These are phyloP conservation scores for Melinopterus prodromus DNA, from an alignment of 2,888 invertebrate species.

Conservation along the genomic window DNA sequence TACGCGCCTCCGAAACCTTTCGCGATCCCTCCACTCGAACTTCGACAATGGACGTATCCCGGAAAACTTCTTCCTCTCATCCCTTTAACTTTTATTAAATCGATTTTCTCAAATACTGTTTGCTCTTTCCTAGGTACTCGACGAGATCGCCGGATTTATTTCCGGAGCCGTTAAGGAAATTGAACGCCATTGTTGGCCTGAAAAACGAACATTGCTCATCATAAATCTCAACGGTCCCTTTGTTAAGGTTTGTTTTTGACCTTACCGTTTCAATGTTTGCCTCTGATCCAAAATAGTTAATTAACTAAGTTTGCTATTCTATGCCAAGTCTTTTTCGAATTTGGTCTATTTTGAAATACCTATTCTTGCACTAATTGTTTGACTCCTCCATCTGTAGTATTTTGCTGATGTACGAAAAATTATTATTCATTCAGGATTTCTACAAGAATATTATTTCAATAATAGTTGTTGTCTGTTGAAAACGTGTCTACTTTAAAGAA, in stretches of 20 bases:
- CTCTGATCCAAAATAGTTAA: no score
- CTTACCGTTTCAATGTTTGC: neutral
- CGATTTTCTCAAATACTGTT: slow-evolving; percentile 4
- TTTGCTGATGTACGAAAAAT: no score
- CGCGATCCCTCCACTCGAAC: neutral
- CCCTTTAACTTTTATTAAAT: slow-evolving; percentile 4
- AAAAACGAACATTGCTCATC: slow-evolving; percentile 4
- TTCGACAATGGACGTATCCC: neutral
- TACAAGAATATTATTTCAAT: no score
- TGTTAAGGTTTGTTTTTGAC: neutral
- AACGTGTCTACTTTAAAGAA: no score
- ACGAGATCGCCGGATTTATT: neutral
- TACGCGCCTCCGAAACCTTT: neutral
- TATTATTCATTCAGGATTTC: no score
- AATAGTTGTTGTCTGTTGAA: no score
- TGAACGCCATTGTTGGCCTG: neutral
- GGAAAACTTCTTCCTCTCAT: neutral
- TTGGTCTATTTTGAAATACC: no score
- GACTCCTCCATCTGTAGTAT: no score
- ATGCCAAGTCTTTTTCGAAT: no score
- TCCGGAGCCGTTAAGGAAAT: neutral
- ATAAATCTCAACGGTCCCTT: neutral
- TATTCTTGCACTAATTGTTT: no score
- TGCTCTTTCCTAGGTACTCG: slow-evolving; percentile 4
- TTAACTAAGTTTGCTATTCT: no score